These are phyloP conservation scores for Lasioglossum vierecki DNA, from an alignment of 2,888 invertebrate genomes.

Conservation along the genomic window DNA sequence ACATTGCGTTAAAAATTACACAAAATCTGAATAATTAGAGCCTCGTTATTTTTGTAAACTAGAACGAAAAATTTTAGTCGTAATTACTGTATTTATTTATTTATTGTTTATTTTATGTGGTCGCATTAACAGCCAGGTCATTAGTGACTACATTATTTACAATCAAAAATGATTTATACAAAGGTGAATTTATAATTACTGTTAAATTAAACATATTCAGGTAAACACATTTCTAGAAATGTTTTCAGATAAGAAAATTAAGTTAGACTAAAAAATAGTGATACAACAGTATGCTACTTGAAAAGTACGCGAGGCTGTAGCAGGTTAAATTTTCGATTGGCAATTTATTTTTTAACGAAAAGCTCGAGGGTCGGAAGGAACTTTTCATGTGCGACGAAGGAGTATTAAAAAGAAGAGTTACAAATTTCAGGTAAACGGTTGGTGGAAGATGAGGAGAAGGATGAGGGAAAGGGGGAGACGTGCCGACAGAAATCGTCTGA, in stretches of 20 bases:
- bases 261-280: too few species aligned
- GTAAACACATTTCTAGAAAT: neutral
- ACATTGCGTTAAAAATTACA: too few species aligned
- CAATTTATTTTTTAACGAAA: neutral
- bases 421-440: conserved; percentile 34
- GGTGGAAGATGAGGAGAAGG: neutral
- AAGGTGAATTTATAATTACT: too few species aligned
- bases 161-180: too few species aligned
- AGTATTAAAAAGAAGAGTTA: neutral
- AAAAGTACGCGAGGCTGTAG: neutral
- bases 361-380: neutral
- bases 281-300: neutral
- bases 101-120: too few species aligned
- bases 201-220: too few species aligned
- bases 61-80: too few species aligned
- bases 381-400: neutral
- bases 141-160: too few species aligned
- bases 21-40: too few species aligned
- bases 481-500: conserved; percentile 65
- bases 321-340: neutral
- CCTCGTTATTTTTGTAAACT: too few species aligned
- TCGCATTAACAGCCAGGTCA: too few species aligned
- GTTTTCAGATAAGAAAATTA: neutral
- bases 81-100: neutral
- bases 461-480: neutral